A percentile compares a stretch with the other conserved stretches of the same genome.
These are phyloP conservation scores for Philantomba maxwellii DNA, from an alignment of 2,113 vertebrate genomes.

Conservation along the genomic window DNA sequence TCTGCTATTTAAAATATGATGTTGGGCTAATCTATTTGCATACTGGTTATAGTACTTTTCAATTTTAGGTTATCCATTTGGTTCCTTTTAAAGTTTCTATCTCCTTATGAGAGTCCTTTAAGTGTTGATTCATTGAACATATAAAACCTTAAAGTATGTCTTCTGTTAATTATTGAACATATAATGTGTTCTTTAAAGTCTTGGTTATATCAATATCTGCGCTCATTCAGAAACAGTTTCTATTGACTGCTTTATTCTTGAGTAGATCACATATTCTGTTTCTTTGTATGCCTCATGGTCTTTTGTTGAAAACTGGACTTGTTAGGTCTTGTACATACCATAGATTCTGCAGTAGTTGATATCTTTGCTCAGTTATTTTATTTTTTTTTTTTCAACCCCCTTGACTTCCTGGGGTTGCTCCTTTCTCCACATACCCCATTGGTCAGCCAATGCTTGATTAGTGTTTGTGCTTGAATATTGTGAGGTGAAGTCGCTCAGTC, in stretches of 20 bases:
- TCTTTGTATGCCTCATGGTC: not conserved
- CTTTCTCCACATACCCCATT: fast-evolving
- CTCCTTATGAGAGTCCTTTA: not conserved
- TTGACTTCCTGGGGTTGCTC: not conserved
- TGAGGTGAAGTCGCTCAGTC: too few species aligned
- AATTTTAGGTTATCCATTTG: not conserved
- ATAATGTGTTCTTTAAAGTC: not conserved
- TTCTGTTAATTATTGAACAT: not conserved
- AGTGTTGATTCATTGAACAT: not conserved
- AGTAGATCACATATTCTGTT: not conserved
- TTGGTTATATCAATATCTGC: not conserved
- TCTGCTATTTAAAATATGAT: not conserved
- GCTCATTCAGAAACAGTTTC: not conserved
- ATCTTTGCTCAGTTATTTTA: not conserved
- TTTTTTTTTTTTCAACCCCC: not conserved
- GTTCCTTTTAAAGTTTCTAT: not conserved
- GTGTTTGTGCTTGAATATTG: not conserved
- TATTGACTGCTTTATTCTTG: not conserved
- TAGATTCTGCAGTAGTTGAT: not conserved
- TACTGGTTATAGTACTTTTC: not conserved
- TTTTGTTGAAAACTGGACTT: not conserved
- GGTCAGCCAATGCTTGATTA: not conserved
- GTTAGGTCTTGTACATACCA: not conserved
- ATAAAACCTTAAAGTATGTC: not conserved
- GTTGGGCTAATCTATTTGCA: not conserved